Percentiles rank a stretch among this genome's conserved stretches.
Evolutionary conservation across 2,888 invertebrate species (phyloP).

Genomic region (Invenusta paracnida): DNA sequence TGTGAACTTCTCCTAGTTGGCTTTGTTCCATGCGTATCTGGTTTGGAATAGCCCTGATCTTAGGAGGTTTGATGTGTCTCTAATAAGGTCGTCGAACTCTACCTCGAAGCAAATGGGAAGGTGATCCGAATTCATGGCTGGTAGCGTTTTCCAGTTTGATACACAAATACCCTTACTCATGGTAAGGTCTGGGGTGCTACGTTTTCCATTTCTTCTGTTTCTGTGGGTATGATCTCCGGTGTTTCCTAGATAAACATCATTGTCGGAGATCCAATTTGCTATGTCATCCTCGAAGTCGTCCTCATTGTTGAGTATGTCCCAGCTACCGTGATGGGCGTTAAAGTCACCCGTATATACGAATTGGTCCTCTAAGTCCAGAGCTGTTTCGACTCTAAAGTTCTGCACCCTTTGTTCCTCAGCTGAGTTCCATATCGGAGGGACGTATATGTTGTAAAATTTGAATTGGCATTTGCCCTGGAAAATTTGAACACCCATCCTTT

Average conservation of each 20-base stretch:
- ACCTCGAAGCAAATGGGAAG: constrained; percentile 29
- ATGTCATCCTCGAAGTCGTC: neutral
- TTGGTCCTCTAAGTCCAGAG: neutral
- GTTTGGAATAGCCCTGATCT: neutral
- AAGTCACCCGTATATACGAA: neutral
- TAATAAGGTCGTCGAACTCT: neutral
- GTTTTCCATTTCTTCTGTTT: neutral
- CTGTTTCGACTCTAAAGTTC: neutral
- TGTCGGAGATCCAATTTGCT: neutral
- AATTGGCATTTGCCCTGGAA: neutral
- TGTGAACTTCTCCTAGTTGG: neutral
- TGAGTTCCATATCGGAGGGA: neutral
- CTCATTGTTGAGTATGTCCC: neutral
- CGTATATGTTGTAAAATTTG: neutral
- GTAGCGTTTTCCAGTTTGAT: neutral
- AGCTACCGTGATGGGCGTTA: neutral
- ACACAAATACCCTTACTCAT: neutral
- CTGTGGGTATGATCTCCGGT: neutral
- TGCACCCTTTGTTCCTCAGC: neutral
- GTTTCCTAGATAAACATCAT: neutral
- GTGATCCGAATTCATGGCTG: constrained; percentile 32
- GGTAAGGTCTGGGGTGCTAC: neutral
- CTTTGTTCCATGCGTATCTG: constrained; percentile 15
- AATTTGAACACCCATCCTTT: neutral
- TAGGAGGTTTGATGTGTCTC: neutral